Base-by-base conservation (phyloP, 2,888 invertebrate genomes). In the Spicauda simplicius region DNA sequence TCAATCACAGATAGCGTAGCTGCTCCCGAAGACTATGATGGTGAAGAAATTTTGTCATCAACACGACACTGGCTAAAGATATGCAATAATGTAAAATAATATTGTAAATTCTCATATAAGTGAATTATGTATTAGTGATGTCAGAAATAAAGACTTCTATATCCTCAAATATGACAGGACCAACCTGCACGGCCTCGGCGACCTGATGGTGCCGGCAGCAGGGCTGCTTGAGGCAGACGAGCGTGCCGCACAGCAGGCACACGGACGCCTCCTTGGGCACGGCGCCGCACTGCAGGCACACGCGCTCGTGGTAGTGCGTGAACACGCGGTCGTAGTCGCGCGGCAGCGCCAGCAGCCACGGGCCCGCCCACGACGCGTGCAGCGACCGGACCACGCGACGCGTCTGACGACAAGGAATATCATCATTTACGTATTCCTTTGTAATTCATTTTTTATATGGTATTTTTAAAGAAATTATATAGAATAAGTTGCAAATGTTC, bases 181-280 rank as follows among this genome's bases (percentile, higher is more conserved):
- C 25, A 25, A 64, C 87, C 84, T 87, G 95, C 60, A 98, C 97
- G 71, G 97, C 98, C 93, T 98, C 98, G 80, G 96, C 97, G 71
- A 97, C 95, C 76, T 96, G 96, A 77, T 96, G 95, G 80, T 96
- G 96, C 69, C 97, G 96, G 86, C 98, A 98, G 90, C 98, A 98
- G 76, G 95, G 95, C 87, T 97, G 97, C 90, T 97, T 97, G 78
- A 98, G 95, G 87, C 99, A 99, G 64, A 99, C 97, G 76, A 98
- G 96, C 63, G 97, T 96, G 73, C 98, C 98, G 90, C 99, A 99
- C 69, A 98, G 93, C 77, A 99, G 95, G 87, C 99, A 99, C 74
- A 99, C 96, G 76, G 97, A 97, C 45, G 98, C 97, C 88, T 99
- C 88, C 86, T 90, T 91, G 73, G 99, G 99, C 79, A 97, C 96